Evolutionary conservation across 1,140 invertebrate genomes (phyloP).

Genomic region (Drosophila leontia): DNA sequence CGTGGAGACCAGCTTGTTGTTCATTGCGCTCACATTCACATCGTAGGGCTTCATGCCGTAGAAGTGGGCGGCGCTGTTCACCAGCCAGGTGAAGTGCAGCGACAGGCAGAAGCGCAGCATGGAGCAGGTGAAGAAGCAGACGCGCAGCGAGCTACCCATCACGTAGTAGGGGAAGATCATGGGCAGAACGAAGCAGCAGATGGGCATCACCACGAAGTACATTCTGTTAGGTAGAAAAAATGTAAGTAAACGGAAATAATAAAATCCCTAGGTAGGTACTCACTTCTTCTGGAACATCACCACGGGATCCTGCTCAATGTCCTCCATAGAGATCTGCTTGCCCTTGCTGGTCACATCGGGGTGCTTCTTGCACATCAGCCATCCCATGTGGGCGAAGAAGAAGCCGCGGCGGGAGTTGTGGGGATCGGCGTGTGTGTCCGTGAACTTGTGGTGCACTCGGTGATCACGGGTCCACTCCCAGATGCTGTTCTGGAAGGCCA

Average conservation of each 20-base stretch:
- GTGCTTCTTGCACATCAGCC: slow-evolving; percentile 88
- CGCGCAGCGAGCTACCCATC: slow-evolving; percentile 87
- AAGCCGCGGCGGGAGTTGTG: slow-evolving; percentile 88
- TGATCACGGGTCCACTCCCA: slow-evolving; percentile 87
- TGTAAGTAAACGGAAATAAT: background rate
- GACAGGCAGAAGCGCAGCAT: slow-evolving; percentile 88
- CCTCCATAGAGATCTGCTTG: slow-evolving; percentile 89
- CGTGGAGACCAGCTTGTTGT: slow-evolving; percentile 86
- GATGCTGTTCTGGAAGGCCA: slow-evolving; percentile 86
- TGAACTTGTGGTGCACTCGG: slow-evolving; percentile 89
- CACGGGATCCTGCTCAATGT: slow-evolving; percentile 90
- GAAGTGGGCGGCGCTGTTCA: slow-evolving; percentile 90
- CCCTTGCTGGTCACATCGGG: slow-evolving; percentile 89
- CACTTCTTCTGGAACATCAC: slow-evolving; percentile 90
- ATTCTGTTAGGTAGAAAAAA: slow-evolving; percentile 85
- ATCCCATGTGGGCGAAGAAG: slow-evolving; percentile 89
- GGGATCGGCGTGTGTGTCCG: slow-evolving; percentile 89
- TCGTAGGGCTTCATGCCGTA: slow-evolving; percentile 89
- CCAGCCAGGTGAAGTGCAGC: slow-evolving; percentile 90
- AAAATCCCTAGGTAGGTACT: slow-evolving; percentile 29
- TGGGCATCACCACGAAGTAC: slow-evolving; percentile 89
- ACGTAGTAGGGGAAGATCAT: slow-evolving; percentile 88
- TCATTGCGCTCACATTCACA: slow-evolving; percentile 87
- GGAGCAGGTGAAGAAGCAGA: slow-evolving; percentile 81
- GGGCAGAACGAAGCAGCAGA: slow-evolving; percentile 91